Evolutionary conservation across 2,888 invertebrate species (phyloP).

Genomic region (Prosapia bicincta): DNA sequence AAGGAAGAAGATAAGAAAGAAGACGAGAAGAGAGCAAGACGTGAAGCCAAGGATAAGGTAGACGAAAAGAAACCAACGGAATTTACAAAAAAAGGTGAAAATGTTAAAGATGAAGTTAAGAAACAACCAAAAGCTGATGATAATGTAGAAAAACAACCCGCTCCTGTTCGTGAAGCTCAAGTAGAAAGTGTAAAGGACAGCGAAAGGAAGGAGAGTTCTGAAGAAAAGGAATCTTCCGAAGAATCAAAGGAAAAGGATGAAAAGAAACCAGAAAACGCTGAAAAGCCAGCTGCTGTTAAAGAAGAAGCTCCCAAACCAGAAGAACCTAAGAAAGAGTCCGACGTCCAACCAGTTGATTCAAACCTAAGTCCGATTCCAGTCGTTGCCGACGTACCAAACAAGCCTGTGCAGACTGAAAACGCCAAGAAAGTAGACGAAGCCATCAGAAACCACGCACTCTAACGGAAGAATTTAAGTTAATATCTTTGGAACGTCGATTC

Average conservation of each 20-base stretch:
- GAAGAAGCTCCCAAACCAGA: background rate
- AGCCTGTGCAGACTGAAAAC: conserved; percentile 10
- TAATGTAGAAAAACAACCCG: conserved; percentile 29
- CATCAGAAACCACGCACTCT: conserved; percentile 1
- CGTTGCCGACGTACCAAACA: background rate
- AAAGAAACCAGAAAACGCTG: background rate
- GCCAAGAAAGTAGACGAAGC: conserved; percentile 14
- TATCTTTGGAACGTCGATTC: background rate
- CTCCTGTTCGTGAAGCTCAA: conserved; percentile 9
- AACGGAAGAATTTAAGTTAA: background rate
- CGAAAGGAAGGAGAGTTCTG: conserved; percentile 5
- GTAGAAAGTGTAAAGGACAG: background rate
- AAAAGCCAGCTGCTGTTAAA: background rate
- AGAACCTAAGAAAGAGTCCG: conserved; percentile 1
- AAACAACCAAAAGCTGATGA: conserved; percentile 34
- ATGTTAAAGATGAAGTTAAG: conserved; percentile 16
- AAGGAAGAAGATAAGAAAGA: conserved; percentile 20
- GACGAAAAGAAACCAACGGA: conserved; percentile 35
- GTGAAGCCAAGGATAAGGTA: conserved; percentile 33
- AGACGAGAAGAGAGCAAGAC: conserved; percentile 25
- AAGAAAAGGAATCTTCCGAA: conserved; percentile 16
- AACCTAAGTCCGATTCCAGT: too few relatives aligned
- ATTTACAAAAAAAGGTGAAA: conserved; percentile 29
- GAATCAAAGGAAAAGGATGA: background rate
- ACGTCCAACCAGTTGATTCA: too few relatives aligned